These are phyloP conservation scores for Crotalus horridus DNA, from an alignment of 2,113 vertebrate genomes.

Conservation along the genomic window DNA sequence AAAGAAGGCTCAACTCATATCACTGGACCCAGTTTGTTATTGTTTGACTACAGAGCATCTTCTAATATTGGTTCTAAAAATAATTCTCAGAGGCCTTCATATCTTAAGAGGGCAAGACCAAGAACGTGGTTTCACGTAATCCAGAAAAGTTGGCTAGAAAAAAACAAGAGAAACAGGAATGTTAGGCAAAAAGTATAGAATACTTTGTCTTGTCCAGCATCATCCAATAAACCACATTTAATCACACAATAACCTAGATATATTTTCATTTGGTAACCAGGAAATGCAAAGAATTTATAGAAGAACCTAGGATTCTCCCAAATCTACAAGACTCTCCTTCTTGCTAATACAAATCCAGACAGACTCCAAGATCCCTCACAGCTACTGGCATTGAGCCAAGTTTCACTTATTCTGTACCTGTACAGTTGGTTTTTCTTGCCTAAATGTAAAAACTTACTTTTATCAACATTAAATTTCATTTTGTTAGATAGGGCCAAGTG, in stretches of 20 bases:
- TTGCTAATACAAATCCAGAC: neutral
- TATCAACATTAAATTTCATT: no score
- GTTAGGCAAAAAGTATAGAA: neutral
- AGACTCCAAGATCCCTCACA: no score
- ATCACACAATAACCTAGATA: neutral
- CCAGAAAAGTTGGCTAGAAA: conserved; percentile 80
- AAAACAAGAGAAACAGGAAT: conserved; percentile 18
- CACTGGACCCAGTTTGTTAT: conserved; percentile 35
- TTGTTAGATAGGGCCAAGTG: no score
- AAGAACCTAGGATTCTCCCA: neutral
- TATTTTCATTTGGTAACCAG: neutral
- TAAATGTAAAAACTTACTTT: no score
- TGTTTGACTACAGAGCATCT: conserved; percentile 29
- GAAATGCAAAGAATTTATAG: neutral
- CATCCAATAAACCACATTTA: neutral
- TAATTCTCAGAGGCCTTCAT: conserved; percentile 46
- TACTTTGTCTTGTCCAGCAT: fast-evolving
- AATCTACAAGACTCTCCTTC: no score
- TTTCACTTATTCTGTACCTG: no score
- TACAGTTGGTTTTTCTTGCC: no score
- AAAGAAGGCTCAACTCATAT: conserved; percentile 36
- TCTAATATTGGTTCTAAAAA: neutral
- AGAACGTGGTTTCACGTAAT: conserved; percentile 85
- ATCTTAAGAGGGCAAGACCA: conserved; percentile 83
- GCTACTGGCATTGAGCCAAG: no score